Evolutionary conservation across 2,888 invertebrate genomes (phyloP), one percentile per base, ranked within the genome.

Genomic region (Erebia aethiops): DNA sequence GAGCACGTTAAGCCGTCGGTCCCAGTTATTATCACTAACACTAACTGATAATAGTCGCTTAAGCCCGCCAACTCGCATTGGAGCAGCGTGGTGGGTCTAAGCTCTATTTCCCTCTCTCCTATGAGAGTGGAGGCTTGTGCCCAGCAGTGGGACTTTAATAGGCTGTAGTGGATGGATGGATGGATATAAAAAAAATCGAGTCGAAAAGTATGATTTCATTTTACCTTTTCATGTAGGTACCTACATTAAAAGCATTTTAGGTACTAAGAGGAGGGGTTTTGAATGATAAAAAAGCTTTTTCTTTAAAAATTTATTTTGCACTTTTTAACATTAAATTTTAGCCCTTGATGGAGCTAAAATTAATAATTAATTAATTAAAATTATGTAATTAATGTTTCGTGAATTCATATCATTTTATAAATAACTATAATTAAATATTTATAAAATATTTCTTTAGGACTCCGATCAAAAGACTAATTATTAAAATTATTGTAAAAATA

Each of bases 251-350:
- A 46, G 11, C 43, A 10, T 49, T 14, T 5, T 5, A 49, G 13
- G 3, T 49, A 52, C 56, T 2, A 13, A 60, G 13, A 21, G 60
- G n/a, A 54, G 54, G 43, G 9, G 0, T 11, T 60, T 51, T 14
- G 46, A 69, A 57, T 69, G 75, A 72, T 70, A 74, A 73, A 76
- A 71, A 65, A 72, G 16, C 57, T 21, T 67, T 46, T 58, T 82
- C 80, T 83, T 78, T 80, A 85, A 82, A 77, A 87, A 85, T 88
- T 88, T 88, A 88, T 88, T 87, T 83, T 80, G 80, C 81, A 81
- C 80, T 83, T 54, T 16, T 83, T 85, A 88, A 87, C 87, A 85
- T 86, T 84, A 81, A 5, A 35, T 7, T 84, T 84, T 78, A 83
- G 84, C 84, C 86, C 83, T 78, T 81, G 76, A 79, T 75, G 77